These are phyloP conservation scores for Andrena haemorrhoa DNA, from an alignment of 2,888 invertebrate genomes.

Conservation along the genomic window DNA sequence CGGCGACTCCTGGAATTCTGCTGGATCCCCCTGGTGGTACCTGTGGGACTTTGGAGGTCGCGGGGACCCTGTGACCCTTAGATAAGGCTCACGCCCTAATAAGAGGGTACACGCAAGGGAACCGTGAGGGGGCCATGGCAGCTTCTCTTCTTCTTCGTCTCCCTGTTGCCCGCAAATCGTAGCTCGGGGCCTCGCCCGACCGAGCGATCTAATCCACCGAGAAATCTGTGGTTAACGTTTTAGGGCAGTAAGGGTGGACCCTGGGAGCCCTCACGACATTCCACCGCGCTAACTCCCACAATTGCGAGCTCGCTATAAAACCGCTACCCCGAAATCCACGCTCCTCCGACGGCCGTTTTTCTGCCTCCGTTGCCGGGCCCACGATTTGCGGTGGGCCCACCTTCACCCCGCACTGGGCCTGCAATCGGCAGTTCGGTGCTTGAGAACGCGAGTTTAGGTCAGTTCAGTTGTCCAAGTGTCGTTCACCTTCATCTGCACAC, in stretches of 20 bases:
- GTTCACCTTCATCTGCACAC: too few relatives aligned
- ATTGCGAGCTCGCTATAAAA: conserved; percentile 62
- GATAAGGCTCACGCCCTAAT: conserved; percentile 85
- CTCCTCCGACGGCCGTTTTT: conserved; percentile 16
- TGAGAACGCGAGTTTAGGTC: background rate
- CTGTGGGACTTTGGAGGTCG: conserved; percentile 81
- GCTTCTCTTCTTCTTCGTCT: conserved; percentile 63
- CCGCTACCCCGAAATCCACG: conserved; percentile 59
- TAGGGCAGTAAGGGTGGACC: conserved; percentile 70
- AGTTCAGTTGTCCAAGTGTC: background rate
- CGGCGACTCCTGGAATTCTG: conserved; percentile 75
- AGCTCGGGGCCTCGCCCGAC: conserved; percentile 68
- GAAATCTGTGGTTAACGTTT: conserved; percentile 81
- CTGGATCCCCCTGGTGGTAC: conserved; percentile 58
- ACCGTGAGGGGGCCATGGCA: conserved; percentile 68
- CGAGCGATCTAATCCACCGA: conserved; percentile 73
- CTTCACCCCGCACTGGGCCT: background rate
- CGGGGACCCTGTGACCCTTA: conserved; percentile 83
- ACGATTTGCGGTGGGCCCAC: background rate
- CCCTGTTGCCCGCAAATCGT: conserved; percentile 70
- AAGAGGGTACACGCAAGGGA: conserved; percentile 81
- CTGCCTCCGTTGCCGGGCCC: background rate
- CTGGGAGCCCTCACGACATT: conserved; percentile 70
- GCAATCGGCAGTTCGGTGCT: background rate
- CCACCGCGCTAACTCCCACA: conserved; percentile 74